Evolutionary conservation across 2,797 vertebrate species (phyloP), one percentile per base, ranked within the genome.

Genomic region (Catharus ustulatus): DNA sequence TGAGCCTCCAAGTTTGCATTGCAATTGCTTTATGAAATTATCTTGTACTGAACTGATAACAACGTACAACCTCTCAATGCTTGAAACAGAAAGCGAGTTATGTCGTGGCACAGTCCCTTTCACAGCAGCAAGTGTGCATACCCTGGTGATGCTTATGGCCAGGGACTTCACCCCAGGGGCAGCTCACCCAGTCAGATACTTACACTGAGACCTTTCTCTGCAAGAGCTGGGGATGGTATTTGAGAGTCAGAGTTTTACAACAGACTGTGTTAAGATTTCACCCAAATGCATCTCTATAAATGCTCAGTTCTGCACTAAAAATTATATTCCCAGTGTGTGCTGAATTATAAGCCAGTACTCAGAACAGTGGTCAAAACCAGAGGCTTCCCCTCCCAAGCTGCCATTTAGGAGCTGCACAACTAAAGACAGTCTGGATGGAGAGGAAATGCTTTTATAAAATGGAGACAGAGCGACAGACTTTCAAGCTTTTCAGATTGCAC

Each of bases 1-100:
- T 61, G 78, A 90, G 36, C 79, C 67, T 93, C 85, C 49, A 66
- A 63, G 71, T 93, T 96, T 92, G 80, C 76, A 69, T 17, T 67
- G 30, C 66, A 94, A 86, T 54, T 64, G 40, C 67, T 88, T 68
- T 81, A 73, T 8, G 40, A 61, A 92, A 91, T 77, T 80, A 36
- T 24, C 66, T 73, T 54, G 24, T 51, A 54, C 52, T n/a, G 45
- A 58, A 61, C 43, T 57, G 84, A 23, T 62, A 93, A 51, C 46
- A 40, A 17, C 62, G 51, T 11, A n/a, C 54, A 66, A 23, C 42
- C 52, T 63, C 48, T 62, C 43, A 32, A 1, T 43, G 23, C 48
- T 42, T 57, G 40, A 90, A 86, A 69, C 77, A 22, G 71, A 75
- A 91, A 93, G 52, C 32, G 74, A 68, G 29, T 36, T 45, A 24